phyloP scores from a whole-genome alignment of 2,113 vertebrate genomes.

The Percina caprodes region DNA sequence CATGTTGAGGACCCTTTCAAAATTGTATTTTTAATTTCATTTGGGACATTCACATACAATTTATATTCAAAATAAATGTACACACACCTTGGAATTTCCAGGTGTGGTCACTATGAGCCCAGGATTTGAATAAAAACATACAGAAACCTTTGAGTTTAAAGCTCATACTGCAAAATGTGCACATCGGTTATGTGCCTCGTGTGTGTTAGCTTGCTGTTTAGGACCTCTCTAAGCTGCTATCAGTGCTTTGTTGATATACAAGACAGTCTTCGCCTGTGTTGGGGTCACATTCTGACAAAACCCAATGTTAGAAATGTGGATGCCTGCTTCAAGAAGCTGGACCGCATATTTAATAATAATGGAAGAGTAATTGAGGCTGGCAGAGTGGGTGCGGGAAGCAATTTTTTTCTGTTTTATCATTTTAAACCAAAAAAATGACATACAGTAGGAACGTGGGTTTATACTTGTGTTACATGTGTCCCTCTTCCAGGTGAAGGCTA shows the following conservation, averaged over 20 bases:
- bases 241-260: constrained; percentile 66
- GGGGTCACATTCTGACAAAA: constrained; percentile 60
- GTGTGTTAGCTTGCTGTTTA: constrained; percentile 46
- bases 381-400: constrained; percentile 76
- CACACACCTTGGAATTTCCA: constrained; percentile 17
- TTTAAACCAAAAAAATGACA: not conserved
- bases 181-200: constrained; percentile 44
- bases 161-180: constrained; percentile 58
- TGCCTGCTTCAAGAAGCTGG: constrained; percentile 71
- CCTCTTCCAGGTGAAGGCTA: constrained; percentile 70
- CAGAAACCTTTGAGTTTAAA: constrained; percentile 3
- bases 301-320: constrained; percentile 62
- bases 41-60: constrained; percentile 8
- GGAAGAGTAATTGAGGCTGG: constrained; percentile 69
- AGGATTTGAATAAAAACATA: constrained; percentile 55
- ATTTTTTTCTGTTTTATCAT: not conserved
- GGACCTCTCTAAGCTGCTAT: constrained; percentile 67
- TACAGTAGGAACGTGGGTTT: not conserved
- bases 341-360: constrained; percentile 74
- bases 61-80: not conserved
- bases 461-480: constrained; percentile 13
- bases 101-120: constrained; percentile 20
- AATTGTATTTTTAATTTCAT: constrained; percentile 7
- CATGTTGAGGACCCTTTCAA: not conserved
- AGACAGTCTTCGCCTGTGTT: constrained; percentile 65